phyloP scores from a whole-genome alignment of 1,140 invertebrate species.

The Drosophila repleta region DNA sequence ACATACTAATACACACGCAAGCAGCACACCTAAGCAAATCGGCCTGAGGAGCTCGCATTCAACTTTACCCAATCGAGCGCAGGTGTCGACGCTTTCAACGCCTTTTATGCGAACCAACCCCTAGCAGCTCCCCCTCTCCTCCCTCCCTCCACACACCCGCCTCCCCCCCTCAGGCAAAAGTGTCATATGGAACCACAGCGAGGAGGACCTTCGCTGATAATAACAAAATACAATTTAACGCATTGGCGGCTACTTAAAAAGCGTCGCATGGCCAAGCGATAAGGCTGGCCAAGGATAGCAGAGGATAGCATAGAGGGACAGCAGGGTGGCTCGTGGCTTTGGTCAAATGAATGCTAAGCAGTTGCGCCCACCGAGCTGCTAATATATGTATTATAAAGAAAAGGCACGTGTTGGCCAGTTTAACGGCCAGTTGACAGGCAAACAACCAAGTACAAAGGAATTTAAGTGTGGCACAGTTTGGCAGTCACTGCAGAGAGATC shows the following conservation, averaged over 20 bases:
- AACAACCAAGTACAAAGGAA: constrained; percentile 6
- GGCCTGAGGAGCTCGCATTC: constrained; percentile 18
- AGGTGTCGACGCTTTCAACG: constrained; percentile 75
- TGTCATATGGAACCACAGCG: constrained; percentile 64
- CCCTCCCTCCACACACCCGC: background rate
- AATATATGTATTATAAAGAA: constrained; percentile 51
- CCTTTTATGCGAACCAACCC: constrained; percentile 51
- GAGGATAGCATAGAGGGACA: too few species aligned
- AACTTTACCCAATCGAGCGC: constrained; percentile 48
- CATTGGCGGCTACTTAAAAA: constrained; percentile 80
- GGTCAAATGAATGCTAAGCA: constrained; percentile 79
- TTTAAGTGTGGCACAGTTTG: constrained; percentile 17
- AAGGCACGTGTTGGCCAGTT: constrained; percentile 58
- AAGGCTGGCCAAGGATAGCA: constrained; percentile 28
- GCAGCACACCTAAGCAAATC: constrained; percentile 34
- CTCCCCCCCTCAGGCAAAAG: constrained; percentile 25
- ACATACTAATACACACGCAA: constrained; percentile 15
- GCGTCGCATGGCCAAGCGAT: constrained; percentile 76
- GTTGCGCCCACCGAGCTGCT: constrained; percentile 32
- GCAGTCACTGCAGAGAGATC: background rate
- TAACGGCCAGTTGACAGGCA: constrained; percentile 72
- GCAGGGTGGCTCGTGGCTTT: constrained; percentile 35
- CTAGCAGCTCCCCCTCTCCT: background rate
- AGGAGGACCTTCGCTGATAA: constrained; percentile 57
- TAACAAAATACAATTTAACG: constrained; percentile 78